Conservation (phyloP, 2,113 vertebrate genomes). For the Poeciliopsis occidentalis region DNA sequence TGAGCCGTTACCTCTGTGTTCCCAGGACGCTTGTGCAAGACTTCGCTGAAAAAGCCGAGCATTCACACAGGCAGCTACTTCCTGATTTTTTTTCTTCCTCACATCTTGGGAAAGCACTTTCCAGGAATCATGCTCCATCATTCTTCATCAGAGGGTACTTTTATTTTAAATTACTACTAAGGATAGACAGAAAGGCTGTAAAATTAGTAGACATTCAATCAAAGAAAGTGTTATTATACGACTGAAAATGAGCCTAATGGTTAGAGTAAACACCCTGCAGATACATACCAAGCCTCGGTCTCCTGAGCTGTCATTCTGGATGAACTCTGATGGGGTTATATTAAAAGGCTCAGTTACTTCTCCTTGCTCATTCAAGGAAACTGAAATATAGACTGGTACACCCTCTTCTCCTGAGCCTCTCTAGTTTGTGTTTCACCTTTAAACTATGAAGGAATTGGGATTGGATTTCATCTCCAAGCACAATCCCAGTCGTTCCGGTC, state of each 20-base stretch:
- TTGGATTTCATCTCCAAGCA: slow-evolving; percentile 30
- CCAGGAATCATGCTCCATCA: slow-evolving; percentile 63
- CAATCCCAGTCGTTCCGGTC: not conserved
- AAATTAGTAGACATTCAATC: slow-evolving; percentile 44
- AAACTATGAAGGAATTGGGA: slow-evolving; percentile 12
- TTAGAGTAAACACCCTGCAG: not conserved
- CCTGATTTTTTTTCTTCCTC: slow-evolving; percentile 57
- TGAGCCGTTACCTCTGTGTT: slow-evolving; percentile 51
- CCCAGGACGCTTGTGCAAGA: slow-evolving; percentile 56
- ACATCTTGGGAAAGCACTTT: slow-evolving; percentile 71
- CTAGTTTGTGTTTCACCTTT: slow-evolving; percentile 25
- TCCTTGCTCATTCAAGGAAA: slow-evolving; percentile 10
- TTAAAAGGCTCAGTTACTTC: slow-evolving; percentile 30
- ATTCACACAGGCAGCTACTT: slow-evolving; percentile 65
- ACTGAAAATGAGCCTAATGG: slow-evolving; percentile 40
- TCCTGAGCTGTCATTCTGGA: slow-evolving; percentile 49
- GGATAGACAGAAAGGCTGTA: slow-evolving; percentile 59
- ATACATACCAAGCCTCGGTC: slow-evolving; percentile 12
- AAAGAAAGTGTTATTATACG: slow-evolving; percentile 53
- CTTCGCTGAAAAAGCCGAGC: slow-evolving; percentile 41
- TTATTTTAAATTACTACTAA: slow-evolving; percentile 61
- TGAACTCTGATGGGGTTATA: slow-evolving; percentile 28
- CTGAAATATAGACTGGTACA: slow-evolving; percentile 25
- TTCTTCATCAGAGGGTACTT: slow-evolving; percentile 49
- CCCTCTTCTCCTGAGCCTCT: slow-evolving; percentile 21